A percentile compares a stretch with the other conserved stretches of the same genome.
Evolutionary conservation across 2,888 invertebrate genomes (phyloP).

Genomic region (Oscheius myriophilus): DNA sequence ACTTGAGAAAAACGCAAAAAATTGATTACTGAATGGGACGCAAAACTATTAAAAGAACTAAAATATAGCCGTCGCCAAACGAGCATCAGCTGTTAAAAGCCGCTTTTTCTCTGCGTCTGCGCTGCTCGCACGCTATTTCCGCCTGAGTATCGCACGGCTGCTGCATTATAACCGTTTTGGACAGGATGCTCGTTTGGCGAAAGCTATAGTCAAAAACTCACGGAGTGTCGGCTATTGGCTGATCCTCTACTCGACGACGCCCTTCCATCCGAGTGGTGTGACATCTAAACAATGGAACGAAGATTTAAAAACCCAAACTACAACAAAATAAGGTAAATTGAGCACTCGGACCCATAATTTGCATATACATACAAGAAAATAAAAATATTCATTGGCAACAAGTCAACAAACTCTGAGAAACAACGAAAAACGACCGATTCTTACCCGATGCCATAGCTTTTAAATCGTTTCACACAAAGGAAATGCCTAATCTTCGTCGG

Average conservation of each 20-base stretch:
- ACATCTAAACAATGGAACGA: conserved; percentile 12
- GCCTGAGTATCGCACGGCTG: no score
- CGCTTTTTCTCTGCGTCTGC: no score
- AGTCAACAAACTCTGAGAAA: conserved; percentile 18
- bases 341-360: conserved; percentile 1
- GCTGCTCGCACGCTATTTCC: no score
- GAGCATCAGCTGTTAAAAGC: no score
- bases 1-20: neutral
- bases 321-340: neutral
- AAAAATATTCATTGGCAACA: conserved; percentile 28
- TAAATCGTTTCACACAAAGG: conserved; percentile 2
- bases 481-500: conserved; percentile 33
- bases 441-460: conserved; percentile 22
- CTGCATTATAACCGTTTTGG: no score
- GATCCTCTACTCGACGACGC: conserved; percentile 30
- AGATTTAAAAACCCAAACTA: neutral
- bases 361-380: neutral
- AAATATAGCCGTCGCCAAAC: no score
- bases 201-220: conserved; percentile 27
- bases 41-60: no score
- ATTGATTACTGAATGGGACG: neutral
- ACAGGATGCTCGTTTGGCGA: no score
- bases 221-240: conserved; percentile 25
- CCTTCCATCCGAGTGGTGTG: conserved; percentile 29
- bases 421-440: conserved; percentile 12